Evolutionary conservation across 2,113 vertebrate species (phyloP).

Genomic region (Mormyrus lacerda): DNA sequence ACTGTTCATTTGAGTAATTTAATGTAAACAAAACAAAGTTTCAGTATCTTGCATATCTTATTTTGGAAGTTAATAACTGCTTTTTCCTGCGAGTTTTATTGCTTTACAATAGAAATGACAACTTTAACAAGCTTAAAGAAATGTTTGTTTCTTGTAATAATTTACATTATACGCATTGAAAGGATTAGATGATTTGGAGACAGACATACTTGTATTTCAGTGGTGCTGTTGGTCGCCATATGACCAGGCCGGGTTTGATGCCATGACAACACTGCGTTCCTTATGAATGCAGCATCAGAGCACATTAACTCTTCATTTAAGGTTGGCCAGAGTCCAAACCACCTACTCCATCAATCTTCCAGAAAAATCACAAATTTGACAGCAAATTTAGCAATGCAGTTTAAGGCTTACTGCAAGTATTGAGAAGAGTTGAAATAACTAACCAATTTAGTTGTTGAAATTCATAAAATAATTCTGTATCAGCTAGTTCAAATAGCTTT

Average conservation of each 20-base stretch:
- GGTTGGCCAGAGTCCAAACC: conserved; percentile 55
- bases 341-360: conserved; percentile 69
- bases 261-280: conserved; percentile 44
- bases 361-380: conserved; percentile 67
- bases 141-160: not conserved
- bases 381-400: conserved; percentile 69
- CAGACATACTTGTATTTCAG: conserved; percentile 54
- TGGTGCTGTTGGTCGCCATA: conserved; percentile 47
- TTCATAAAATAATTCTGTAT: conserved; percentile 47
- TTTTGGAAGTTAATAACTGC: conserved; percentile 19
- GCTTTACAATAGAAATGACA: not conserved
- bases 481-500: conserved; percentile 11
- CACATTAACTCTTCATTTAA: conserved; percentile 63
- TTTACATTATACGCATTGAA: not conserved
- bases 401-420: conserved; percentile 59
- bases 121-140: not conserved
- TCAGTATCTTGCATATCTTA: conserved; percentile 35
- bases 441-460: conserved; percentile 54
- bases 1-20: conserved; percentile 52
- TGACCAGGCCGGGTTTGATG: conserved; percentile 52
- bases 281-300: conserved; percentile 48
- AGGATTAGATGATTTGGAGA: conserved; percentile 39
- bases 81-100: not conserved
- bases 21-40: conserved; percentile 58
- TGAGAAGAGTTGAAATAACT: conserved; percentile 54